Evolutionary conservation across 2,797 vertebrate species (phyloP).

Genomic region (Halcyon leucocephala): DNA sequence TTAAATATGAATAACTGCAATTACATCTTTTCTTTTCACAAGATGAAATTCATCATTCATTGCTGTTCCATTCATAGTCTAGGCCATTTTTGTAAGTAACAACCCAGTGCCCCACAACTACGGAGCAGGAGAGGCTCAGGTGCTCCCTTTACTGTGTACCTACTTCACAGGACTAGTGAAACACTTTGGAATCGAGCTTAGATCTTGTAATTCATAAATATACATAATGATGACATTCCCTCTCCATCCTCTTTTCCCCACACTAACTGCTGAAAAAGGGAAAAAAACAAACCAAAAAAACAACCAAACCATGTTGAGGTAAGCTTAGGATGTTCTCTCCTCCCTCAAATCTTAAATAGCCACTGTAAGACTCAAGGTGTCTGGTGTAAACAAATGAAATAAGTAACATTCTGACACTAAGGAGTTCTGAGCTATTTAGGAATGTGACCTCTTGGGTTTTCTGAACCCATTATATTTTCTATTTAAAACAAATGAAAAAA

Average conservation of each 20-base stretch:
- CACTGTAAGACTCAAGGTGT: background rate
- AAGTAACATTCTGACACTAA: background rate
- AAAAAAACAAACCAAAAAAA: background rate
- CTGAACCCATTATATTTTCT: background rate
- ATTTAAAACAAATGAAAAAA: background rate
- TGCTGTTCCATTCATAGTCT: background rate
- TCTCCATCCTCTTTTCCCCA: background rate
- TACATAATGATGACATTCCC: background rate
- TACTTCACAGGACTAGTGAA: background rate
- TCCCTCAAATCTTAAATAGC: background rate
- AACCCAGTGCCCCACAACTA: too few relatives aligned
- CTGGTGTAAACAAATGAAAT: background rate
- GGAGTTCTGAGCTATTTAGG: background rate
- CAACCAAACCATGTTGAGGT: accelerated
- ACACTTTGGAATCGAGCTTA: background rate
- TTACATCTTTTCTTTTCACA: background rate
- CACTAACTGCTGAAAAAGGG: background rate
- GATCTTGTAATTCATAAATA: background rate
- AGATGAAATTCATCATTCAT: background rate
- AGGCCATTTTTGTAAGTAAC: background rate
- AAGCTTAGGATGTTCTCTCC: background rate
- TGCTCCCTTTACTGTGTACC: too few relatives aligned
- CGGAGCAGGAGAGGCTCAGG: background rate
- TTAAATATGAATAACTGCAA: background rate
- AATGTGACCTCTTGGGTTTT: background rate